phyloP scores from a whole-genome alignment of 1,140 invertebrate species.

The Psilanteris sp. region DNA sequence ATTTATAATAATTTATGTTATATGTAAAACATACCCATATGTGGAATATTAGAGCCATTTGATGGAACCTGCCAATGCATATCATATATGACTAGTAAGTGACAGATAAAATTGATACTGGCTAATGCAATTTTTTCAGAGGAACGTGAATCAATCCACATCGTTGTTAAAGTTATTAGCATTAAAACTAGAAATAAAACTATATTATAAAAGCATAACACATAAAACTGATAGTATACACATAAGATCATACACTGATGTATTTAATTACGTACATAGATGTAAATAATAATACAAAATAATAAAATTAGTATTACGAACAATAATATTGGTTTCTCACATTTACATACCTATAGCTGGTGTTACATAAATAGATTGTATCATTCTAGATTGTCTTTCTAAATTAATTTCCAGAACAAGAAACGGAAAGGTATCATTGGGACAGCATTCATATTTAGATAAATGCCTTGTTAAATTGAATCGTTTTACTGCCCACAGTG shows the following conservation, averaged over 20 bases:
- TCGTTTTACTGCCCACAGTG: constrained; percentile 61
- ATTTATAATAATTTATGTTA: no score
- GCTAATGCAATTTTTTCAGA: constrained; percentile 76
- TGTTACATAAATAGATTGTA: constrained; percentile 72
- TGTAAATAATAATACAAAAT: no score
- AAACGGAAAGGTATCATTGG: constrained; percentile 78
- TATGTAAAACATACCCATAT: constrained; percentile 50
- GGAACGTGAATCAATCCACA: constrained; percentile 77
- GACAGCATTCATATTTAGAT: constrained; percentile 72
- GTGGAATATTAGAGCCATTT: constrained; percentile 67
- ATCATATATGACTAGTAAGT: constrained; percentile 76
- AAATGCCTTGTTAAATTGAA: constrained; percentile 56
- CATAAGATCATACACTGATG: no score
- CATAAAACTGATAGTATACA: no score
- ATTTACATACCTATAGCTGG: constrained; percentile 78
- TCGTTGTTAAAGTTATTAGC: constrained; percentile 74
- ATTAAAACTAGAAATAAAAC: constrained; percentile 73
- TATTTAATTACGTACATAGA: no score
- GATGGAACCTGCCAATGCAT: constrained; percentile 75
- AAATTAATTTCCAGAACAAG: constrained; percentile 76
- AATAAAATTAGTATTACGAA: no score
- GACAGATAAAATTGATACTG: constrained; percentile 77
- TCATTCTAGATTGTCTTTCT: constrained; percentile 72
- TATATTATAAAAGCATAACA: no score
- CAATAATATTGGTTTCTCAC: no score